These are phyloP conservation scores for Tinea semifulvella DNA, from an alignment of 2,888 invertebrate genomes.

Conservation along the genomic window DNA sequence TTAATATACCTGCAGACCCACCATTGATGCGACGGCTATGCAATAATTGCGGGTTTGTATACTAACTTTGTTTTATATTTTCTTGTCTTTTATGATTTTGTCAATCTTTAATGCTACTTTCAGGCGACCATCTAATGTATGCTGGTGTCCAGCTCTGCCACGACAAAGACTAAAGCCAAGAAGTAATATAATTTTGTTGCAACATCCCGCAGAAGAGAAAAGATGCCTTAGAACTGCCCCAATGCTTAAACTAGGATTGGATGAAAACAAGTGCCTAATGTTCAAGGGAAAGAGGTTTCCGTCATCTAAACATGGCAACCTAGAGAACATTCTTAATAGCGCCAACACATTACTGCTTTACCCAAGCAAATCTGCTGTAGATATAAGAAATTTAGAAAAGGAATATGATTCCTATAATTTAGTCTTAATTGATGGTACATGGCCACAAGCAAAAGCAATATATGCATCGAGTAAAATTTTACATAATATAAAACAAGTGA, in stretches of 20 bases:
- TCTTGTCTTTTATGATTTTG: background rate
- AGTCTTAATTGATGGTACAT: conserved; percentile 91
- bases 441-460: conserved; percentile 95
- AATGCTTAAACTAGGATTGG: conserved; percentile 83
- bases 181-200: conserved; percentile 81
- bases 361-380: conserved; percentile 79
- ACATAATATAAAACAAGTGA: conserved; percentile 81
- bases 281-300: conserved; percentile 88
- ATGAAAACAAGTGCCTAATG: conserved; percentile 78
- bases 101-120: conserved; percentile 28
- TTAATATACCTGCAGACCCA: conserved; percentile 79
- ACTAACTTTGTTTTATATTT: background rate
- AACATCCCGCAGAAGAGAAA: conserved; percentile 94
- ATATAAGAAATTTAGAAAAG: conserved; percentile 64
- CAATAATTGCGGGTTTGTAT: conserved; percentile 75
- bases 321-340: conserved; percentile 72
- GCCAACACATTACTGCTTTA: conserved; percentile 81
- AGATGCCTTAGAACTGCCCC: conserved; percentile 88
- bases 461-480: conserved; percentile 83
- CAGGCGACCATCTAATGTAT: conserved; percentile 86
- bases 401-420: conserved; percentile 73
- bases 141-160: conserved; percentile 90
- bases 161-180: conserved; percentile 71
- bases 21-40: conserved; percentile 78
- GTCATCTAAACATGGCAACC: conserved; percentile 68